These are phyloP conservation scores for Melieria crassipennis DNA, from an alignment of 2,888 invertebrate species.

Conservation along the genomic window DNA sequence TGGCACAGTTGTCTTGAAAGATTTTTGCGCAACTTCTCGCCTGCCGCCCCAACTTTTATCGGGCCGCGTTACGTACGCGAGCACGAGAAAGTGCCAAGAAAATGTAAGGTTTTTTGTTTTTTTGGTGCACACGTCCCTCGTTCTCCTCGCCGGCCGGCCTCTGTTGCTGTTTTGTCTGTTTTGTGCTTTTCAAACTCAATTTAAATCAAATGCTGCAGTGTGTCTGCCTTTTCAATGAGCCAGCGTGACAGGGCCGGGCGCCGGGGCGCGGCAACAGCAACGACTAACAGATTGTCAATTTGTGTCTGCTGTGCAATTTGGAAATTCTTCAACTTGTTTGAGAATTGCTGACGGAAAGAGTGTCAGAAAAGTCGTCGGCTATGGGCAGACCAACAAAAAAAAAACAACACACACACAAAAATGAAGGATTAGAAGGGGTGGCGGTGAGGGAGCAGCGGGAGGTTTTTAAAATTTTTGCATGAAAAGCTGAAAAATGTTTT, in stretches of 20 bases:
- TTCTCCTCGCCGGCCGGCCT: background rate
- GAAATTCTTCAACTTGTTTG: conserved; percentile 9
- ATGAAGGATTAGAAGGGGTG: no score
- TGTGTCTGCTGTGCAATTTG: conserved; percentile 32
- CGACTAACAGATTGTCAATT: conserved; percentile 26
- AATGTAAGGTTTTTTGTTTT: conserved; percentile 18
- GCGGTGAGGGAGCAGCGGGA: no score
- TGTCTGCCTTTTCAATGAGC: background rate
- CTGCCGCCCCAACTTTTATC: background rate
- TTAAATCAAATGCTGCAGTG: conserved; percentile 24
- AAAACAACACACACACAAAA: no score
- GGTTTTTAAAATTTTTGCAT: no score
- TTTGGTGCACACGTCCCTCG: conserved; percentile 4
- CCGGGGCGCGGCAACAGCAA: background rate
- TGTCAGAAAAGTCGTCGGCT: background rate
- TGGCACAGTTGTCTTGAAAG: background rate
- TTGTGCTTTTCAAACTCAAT: conserved; percentile 21
- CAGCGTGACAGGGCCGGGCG: conserved; percentile 4
- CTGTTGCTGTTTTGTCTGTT: conserved; percentile 3
- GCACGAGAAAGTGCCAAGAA: background rate
- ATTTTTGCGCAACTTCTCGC: background rate
- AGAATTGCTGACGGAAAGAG: conserved; percentile 20
- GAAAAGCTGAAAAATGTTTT: no score
- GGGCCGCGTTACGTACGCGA: background rate
- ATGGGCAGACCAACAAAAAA: no score